Conservation (phyloP, 2,113 vertebrate species). For the Ptyas mucosa region DNA sequence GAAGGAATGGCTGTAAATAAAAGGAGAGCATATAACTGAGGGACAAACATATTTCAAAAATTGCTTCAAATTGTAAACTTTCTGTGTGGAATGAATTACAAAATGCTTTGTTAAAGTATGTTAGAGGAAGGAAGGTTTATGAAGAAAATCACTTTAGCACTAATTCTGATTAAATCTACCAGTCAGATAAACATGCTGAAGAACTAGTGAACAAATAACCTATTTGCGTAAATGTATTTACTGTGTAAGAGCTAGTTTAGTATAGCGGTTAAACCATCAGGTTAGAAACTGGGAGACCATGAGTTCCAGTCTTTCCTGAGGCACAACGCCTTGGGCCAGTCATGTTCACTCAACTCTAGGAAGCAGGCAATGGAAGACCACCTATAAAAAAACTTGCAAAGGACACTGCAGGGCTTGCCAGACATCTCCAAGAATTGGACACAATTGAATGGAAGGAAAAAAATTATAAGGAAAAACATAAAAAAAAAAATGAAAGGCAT, state of each 20-base stretch:
- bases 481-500: background rate
- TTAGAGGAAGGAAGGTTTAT: background rate
- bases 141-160: background rate
- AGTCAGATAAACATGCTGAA: background rate
- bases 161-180: background rate
- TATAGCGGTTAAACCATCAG: no score
- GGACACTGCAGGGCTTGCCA: no score
- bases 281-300: no score
- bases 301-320: no score
- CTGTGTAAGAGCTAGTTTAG: background rate
- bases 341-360: no score
- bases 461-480: background rate
- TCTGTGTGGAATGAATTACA: background rate
- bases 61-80: background rate
- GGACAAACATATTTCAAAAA: background rate
- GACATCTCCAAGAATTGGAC: no score
- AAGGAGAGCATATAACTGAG: background rate
- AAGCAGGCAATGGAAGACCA: no score
- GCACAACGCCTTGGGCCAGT: no score
- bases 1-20: background rate
- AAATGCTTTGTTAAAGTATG: background rate
- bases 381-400: no score
- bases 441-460: background rate
- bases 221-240: background rate
- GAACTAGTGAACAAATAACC: background rate